Base-by-base conservation (phyloP, 2,113 vertebrate species). In the Ageneiosus marmoratus region DNA sequence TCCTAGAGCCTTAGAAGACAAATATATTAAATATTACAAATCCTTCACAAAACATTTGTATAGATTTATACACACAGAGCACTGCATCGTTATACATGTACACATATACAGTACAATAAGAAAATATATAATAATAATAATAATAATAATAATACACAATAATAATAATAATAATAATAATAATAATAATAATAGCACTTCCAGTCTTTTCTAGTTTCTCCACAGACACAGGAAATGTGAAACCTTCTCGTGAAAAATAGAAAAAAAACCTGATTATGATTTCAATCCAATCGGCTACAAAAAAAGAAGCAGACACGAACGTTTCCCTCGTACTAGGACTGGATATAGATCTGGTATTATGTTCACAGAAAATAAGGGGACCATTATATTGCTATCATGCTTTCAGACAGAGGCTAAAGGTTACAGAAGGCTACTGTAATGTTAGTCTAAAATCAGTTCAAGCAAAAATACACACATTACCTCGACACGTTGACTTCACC, bases 21-120 rank as follows among this genome's bases (percentile, higher is more conserved):
- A 93, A 92, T 93, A 94, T 94, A 94, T 94, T 94, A 94, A 93
- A 93, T 92, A 91, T 94, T 93, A 87, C 91, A 94, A 93, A 92
- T 94, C 92, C 93, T 93, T 92, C 91, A 88, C 90, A 89, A 93
- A 93, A 93, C 91, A 91, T 90, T 76, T 91, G 90, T 90, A 91
- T 82, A 93, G 88, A 91, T 93, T 74, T 94, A 92, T 91, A 88
- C 91, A 89, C 91, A 90, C 91, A 88, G 92, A 87, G 85, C 88
- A 90, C 89, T 78, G 87, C 89, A 81, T 85, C 91, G 90, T 88
- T 91, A 91, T 91, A 94, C 92, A 90, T 93, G 86, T 91, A 94
- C 88, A 92, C 90, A 92, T 87, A 85, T 89, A 87, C 82, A 87
- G 75, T 92, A 92, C 90, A 89, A 92, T 85, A 87, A 74, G 89